Base-by-base conservation (phyloP, 2,888 invertebrate genomes). In the Zeuzera pyrina region DNA sequence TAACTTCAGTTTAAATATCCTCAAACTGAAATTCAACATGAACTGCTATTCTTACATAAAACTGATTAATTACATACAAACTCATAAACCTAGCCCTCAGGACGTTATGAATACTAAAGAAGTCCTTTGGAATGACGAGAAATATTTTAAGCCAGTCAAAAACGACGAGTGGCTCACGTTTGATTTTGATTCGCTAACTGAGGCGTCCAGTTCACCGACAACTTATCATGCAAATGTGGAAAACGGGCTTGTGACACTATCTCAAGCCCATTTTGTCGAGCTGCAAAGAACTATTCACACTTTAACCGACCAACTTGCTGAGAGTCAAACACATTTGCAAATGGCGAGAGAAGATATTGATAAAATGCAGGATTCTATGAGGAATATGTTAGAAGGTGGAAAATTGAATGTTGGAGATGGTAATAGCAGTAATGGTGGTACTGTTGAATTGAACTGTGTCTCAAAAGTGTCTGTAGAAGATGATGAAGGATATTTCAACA, bases 111-210 rank as follows among this genome's bases (percentile, higher is more conserved):
- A 72, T 3, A 61, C 86, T 10, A 68, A 77, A 27, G 64, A 72
- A 38, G 73, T 85, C 1, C 60, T 87, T 3, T 95, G 94, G 94
- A 85, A 87, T 7, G 88, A 88, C 49, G 93, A 94, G 33, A 87
- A 87, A 45, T 95, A 92, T 62, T 78, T 95, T 35, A 90, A 89
- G 57, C 93, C 95, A 0, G 85, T 88, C 3, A 87, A 88, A 39
- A 87, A 91, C 57, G 95, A 95, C 60, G 87, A 91, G 6, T 92
- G 94, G 91, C 68, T 95, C 24, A 93, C 90, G 88, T 91, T 89
- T 62, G 95, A 93, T 88, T 87, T 78, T 37, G 84, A 84, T 28
- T 72, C 78, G n/a, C 41, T 78, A 5, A 46, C 60, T 2, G 76
- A 76, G 8, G 68, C 65, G 24, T 62, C 69, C 2, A 63, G 49